Conservation (phyloP, 2,888 invertebrate genomes). For the Galeopsomyia nigrocyanea region DNA sequence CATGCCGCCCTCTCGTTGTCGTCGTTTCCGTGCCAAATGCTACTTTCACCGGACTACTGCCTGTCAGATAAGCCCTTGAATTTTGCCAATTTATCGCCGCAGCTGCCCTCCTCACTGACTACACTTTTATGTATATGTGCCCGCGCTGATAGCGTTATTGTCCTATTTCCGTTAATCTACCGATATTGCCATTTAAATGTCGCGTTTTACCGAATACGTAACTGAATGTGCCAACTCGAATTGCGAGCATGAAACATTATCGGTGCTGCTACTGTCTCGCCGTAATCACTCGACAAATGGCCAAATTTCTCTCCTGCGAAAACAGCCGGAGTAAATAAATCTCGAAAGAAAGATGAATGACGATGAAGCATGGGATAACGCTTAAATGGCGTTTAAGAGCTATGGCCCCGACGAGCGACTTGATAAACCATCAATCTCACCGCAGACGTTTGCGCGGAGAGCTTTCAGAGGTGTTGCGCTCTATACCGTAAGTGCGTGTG, state of each 20-base stretch:
- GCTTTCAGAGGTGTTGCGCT: slow-evolving; percentile 3
- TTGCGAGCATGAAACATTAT: too few species aligned
- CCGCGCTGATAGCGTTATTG: too few species aligned
- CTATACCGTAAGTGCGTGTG: too few species aligned
- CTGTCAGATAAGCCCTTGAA: slow-evolving; percentile 23
- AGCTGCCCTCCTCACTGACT: not conserved
- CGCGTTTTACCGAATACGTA: too few species aligned
- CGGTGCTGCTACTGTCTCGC: too few species aligned
- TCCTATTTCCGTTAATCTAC: too few species aligned
- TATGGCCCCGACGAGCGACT: not conserved
- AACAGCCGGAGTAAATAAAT: slow-evolving; percentile 20
- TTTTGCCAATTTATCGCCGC: slow-evolving; percentile 24
- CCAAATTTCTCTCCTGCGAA: not conserved
- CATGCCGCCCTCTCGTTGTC: not conserved
- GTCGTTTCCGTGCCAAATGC: too few species aligned
- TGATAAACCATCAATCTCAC: slow-evolving; percentile 43
- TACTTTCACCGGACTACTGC: not conserved
- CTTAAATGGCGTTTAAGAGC: slow-evolving; percentile 23
- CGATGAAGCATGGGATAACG: slow-evolving; percentile 6
- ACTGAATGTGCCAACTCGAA: too few species aligned
- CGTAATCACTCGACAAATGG: too few species aligned
- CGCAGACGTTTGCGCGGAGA: not conserved
- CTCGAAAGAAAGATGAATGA: slow-evolving; percentile 23
- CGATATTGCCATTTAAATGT: too few species aligned
- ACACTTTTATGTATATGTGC: too few species aligned